A percentile compares a stretch with the other conserved stretches of the same genome.
These are phyloP conservation scores for Stegophylla sp. DNA, from an alignment of 2,888 invertebrate genomes.

Conservation along the genomic window DNA sequence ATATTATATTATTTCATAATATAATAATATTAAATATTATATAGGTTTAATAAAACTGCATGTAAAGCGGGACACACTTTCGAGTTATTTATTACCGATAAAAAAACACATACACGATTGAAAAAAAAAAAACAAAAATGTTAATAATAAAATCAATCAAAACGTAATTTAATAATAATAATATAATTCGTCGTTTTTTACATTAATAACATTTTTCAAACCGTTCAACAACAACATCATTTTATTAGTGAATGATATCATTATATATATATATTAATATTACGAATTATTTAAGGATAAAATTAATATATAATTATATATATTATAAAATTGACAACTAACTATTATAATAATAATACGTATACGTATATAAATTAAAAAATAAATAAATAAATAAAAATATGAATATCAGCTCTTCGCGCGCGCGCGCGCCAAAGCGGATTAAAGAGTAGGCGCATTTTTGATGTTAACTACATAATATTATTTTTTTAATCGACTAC, in stretches of 20 bases:
- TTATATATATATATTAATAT: conserved; percentile 22
- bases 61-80: background rate
- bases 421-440: background rate
- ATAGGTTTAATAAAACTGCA: background rate
- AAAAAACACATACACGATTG: background rate
- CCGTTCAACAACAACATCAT: conserved; percentile 19
- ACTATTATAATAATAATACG: background rate
- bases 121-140: conserved; percentile 14
- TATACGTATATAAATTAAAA: background rate
- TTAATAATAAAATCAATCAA: conserved; percentile 29
- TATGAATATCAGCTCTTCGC: conserved; percentile 11
- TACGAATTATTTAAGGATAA: too few relatives aligned
- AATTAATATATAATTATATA: conserved; percentile 26
- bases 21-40: too few relatives aligned
- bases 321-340: conserved; percentile 46
- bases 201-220: conserved; percentile 24
- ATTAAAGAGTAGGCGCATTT: background rate
- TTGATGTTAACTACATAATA: background rate
- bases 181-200: conserved; percentile 35
- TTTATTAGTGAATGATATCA: background rate
- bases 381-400: too few relatives aligned
- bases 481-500: conserved; percentile 17
- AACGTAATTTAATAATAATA: conserved; percentile 15
- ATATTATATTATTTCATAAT: too few relatives aligned
- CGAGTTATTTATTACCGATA: background rate